phyloP scores from a whole-genome alignment of 2,113 vertebrate genomes.

The Vicugna pacos region DNA sequence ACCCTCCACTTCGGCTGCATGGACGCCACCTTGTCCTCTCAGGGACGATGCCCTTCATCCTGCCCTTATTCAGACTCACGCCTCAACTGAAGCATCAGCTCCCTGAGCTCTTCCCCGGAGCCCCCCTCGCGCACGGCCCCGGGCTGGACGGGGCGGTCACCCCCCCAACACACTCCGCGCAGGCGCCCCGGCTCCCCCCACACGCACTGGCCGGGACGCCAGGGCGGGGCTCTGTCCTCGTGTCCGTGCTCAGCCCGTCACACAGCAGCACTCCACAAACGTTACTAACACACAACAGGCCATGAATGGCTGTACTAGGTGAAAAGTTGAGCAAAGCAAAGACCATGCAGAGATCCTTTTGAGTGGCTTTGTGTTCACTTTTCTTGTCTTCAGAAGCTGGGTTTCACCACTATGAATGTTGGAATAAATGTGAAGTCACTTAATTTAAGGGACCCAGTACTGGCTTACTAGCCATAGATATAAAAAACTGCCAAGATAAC shows the following conservation, averaged over 20 bases:
- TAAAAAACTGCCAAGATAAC: not conserved
- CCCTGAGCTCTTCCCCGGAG: not conserved
- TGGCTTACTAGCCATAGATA: not conserved
- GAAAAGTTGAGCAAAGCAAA: not conserved
- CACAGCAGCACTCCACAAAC: not conserved
- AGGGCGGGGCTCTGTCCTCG: not conserved
- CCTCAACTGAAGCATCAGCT: not conserved
- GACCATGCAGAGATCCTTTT: not conserved
- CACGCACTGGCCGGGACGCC: not conserved
- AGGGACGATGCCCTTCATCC: not conserved
- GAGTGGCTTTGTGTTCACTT: not conserved
- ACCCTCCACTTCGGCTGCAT: not conserved
- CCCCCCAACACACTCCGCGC: too few species aligned
- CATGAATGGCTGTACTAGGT: not conserved
- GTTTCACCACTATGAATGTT: slow-evolving; percentile 10
- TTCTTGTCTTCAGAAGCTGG: not conserved
- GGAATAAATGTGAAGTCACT: not conserved
- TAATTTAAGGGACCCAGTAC: not conserved
- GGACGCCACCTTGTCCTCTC: not conserved
- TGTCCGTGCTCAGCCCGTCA: not conserved
- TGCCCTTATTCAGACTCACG: not conserved
- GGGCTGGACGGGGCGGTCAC: not conserved
- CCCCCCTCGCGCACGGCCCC: not conserved
- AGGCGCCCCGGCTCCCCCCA: not conserved
- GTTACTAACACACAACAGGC: not conserved